phyloP scores from a whole-genome alignment of 2,888 invertebrate genomes.

The Smittia aterrima region DNA sequence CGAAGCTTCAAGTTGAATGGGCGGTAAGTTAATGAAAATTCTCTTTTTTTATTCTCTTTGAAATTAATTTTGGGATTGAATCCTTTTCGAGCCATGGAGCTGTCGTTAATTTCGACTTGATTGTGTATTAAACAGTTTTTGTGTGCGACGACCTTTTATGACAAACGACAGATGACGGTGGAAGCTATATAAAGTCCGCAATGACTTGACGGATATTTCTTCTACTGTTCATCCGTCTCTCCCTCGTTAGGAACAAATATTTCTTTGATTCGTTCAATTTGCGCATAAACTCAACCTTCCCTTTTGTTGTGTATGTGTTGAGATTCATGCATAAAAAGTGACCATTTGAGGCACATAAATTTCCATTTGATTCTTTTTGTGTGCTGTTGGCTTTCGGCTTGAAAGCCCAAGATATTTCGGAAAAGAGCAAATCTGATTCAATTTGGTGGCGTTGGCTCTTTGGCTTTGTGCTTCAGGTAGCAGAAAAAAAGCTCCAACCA shows the following conservation, averaged over 20 bases:
- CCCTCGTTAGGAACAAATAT: no score
- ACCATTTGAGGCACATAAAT: not conserved
- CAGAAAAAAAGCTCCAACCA: not conserved
- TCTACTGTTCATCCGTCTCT: no score
- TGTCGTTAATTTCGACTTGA: no score
- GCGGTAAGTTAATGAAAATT: constrained; percentile 42
- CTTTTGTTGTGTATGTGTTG: no score
- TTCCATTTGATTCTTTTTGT: not conserved
- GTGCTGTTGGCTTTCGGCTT: not conserved
- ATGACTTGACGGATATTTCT: no score
- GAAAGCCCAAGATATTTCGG: not conserved
- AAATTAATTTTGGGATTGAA: not conserved
- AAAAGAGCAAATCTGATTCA: constrained; percentile 14
- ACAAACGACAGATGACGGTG: no score
- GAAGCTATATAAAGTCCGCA: no score
- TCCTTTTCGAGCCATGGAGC: no score
- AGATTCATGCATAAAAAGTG: not conserved
- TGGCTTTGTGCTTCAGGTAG: not conserved
- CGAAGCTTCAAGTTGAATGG: constrained; percentile 48
- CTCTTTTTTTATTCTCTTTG: not conserved
- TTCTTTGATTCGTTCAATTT: no score
- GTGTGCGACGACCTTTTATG: no score
- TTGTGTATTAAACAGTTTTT: no score
- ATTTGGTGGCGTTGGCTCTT: not conserved
- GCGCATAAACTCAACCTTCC: no score